phyloP scores from a whole-genome alignment of 2,797 vertebrate genomes.

The Enteromius viviparus region DNA sequence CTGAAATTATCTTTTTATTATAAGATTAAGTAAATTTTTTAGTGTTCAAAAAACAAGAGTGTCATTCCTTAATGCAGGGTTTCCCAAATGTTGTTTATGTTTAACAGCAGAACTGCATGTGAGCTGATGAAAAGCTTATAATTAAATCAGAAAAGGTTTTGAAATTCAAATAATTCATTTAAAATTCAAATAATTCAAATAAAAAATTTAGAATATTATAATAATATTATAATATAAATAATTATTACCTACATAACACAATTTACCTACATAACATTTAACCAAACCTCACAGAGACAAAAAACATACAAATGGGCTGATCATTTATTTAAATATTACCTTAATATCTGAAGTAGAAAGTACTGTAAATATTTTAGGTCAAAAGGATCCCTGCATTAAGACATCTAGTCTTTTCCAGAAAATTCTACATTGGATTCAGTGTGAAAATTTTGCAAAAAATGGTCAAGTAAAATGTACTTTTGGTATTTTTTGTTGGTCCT shows the following conservation, averaged over 20 bases:
- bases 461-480: background rate
- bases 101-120: background rate
- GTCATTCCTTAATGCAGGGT: background rate
- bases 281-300: background rate
- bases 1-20: background rate
- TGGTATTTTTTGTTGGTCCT: background rate
- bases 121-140: background rate
- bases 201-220: no score
- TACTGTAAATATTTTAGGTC: background rate
- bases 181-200: background rate
- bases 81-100: background rate
- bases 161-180: background rate
- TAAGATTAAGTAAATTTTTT: background rate
- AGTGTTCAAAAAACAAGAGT: background rate
- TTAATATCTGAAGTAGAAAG: background rate
- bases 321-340: background rate
- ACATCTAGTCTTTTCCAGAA: background rate
- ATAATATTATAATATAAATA: no score
- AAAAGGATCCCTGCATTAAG: background rate
- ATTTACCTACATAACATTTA: background rate
- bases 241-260: no score
- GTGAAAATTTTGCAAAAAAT: background rate
- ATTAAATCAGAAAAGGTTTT: background rate
- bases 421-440: background rate
- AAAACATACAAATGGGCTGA: background rate